phyloP scores from a whole-genome alignment of 2,113 vertebrate species.

The Megaleporinus macrocephalus region DNA sequence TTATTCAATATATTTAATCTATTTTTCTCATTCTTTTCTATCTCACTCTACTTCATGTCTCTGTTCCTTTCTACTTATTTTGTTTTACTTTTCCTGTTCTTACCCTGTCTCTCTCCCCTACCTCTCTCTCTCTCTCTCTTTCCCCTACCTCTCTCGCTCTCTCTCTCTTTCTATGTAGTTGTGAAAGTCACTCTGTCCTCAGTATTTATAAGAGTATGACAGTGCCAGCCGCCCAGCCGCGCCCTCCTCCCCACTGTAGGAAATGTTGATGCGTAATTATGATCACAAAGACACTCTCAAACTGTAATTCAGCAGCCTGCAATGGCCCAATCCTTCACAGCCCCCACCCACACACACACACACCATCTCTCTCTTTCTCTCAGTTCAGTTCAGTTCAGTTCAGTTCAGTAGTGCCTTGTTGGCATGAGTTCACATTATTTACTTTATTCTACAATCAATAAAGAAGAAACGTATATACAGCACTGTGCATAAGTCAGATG shows the following conservation, averaged over 20 bases:
- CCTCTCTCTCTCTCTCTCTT: background rate
- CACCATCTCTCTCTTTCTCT: background rate
- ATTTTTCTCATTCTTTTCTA: no score
- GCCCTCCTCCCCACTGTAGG: conserved; percentile 10
- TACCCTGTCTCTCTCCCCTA: background rate
- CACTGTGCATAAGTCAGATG: no score
- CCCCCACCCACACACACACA: background rate
- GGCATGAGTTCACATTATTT: no score
- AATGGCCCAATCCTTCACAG: background rate
- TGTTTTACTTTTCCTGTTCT: no score
- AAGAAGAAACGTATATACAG: no score
- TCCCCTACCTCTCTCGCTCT: background rate
- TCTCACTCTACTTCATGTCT: no score
- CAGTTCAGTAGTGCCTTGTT: background rate
- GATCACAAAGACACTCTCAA: conserved; percentile 36
- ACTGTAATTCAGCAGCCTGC: conserved; percentile 41
- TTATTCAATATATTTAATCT: no score
- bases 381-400: background rate
- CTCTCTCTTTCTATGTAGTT: conserved; percentile 24
- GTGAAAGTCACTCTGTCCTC: conserved; percentile 49
- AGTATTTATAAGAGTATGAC: conserved; percentile 6
- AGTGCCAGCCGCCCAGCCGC: conserved; percentile 21
- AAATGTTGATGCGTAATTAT: conserved; percentile 46
- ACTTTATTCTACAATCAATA: no score
- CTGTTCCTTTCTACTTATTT: no score